These are phyloP conservation scores for Enteromius afrohamiltoni DNA, from an alignment of 2,797 vertebrate genomes.

Conservation along the genomic window DNA sequence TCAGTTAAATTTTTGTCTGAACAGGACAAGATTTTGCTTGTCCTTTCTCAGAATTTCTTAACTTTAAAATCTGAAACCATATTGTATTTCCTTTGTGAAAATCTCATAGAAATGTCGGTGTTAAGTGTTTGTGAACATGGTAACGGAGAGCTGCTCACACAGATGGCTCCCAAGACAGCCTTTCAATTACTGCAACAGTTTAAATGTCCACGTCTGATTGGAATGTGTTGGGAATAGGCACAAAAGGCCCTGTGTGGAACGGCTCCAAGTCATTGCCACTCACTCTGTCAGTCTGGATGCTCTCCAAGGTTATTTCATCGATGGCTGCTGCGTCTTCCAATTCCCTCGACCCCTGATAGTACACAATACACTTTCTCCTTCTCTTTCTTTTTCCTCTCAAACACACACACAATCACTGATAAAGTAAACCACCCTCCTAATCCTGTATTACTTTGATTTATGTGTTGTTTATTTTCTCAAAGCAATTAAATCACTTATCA, in stretches of 20 bases:
- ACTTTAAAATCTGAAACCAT: not conserved
- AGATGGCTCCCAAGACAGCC: constrained; percentile 77
- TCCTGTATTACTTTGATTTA: constrained; percentile 28
- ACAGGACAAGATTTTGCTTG: not conserved
- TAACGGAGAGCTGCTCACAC: constrained; percentile 61
- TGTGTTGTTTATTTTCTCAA: constrained; percentile 26
- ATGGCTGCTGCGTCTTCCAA: constrained; percentile 73
- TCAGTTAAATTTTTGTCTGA: not conserved
- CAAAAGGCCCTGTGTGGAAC: constrained; percentile 74
- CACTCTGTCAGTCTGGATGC: constrained; percentile 75
- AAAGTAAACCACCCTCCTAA: constrained; percentile 12
- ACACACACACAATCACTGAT: constrained; percentile 22
- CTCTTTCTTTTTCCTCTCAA: constrained; percentile 40
- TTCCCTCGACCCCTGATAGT: constrained; percentile 62
- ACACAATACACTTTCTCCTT: constrained; percentile 48
- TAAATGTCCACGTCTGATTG: constrained; percentile 78
- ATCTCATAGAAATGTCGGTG: not conserved
- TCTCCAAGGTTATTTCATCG: constrained; percentile 78
- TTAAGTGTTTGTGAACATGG: constrained; percentile 24
- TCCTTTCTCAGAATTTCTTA: not conserved
- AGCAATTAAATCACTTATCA: constrained; percentile 35
- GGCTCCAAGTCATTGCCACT: constrained; percentile 74
- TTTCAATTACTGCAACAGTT: constrained; percentile 78
- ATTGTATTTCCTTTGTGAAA: constrained; percentile 8
- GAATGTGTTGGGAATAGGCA: constrained; percentile 76